Evolutionary conservation across 2,113 vertebrate genomes (phyloP).

Genomic region (Lagopus muta): DNA sequence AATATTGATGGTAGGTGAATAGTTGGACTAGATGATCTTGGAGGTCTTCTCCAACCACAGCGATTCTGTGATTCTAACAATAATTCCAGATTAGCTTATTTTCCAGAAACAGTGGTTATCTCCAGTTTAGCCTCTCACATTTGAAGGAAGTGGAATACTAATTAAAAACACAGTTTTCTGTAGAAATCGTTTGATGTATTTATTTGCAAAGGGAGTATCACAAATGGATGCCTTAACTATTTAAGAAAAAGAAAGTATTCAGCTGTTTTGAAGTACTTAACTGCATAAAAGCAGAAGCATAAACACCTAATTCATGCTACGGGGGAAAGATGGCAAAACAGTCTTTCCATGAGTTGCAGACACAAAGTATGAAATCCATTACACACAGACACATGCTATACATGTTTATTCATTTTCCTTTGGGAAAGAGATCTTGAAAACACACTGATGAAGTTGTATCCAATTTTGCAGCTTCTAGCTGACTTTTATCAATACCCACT

Average conservation of each 20-base stretch:
- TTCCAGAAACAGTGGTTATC: background rate
- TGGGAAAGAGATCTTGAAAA: background rate
- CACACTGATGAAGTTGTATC: background rate
- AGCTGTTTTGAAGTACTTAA: background rate
- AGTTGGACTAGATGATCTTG: too few species aligned
- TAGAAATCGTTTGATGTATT: background rate
- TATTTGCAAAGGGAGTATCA: background rate
- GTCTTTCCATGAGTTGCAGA: background rate
- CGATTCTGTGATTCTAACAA: too few species aligned
- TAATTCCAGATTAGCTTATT: background rate
- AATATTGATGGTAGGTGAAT: too few species aligned
- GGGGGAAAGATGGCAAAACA: background rate
- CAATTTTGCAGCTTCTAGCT: background rate
- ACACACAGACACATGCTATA: background rate
- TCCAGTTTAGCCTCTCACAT: background rate
- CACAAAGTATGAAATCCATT: background rate
- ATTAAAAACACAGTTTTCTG: background rate
- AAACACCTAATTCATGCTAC: background rate
- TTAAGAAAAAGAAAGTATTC: background rate
- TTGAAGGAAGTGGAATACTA: background rate
- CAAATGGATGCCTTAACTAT: background rate
- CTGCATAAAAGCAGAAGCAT: background rate
- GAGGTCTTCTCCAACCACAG: too few species aligned
- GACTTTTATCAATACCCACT: background rate
- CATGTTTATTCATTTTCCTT: background rate